Conservation (phyloP, 2,113 vertebrate genomes). For the Chaenogobius annularis region DNA sequence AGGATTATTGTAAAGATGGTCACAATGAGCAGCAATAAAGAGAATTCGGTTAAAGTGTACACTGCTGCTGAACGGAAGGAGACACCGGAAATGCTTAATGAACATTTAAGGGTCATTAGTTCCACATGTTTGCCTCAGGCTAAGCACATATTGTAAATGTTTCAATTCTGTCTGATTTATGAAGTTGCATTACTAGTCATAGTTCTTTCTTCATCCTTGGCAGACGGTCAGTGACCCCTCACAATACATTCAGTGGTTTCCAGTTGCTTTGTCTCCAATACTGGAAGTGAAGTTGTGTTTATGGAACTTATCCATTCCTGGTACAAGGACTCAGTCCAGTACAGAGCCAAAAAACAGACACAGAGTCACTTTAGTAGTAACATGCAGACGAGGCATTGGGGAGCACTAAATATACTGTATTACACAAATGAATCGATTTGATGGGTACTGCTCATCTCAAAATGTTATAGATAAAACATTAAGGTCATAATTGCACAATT, state of each 20-base stretch:
- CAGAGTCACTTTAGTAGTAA: slow-evolving; percentile 48
- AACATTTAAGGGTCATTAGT: slow-evolving; percentile 13
- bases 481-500: slow-evolving; percentile 34
- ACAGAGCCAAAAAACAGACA: slow-evolving; percentile 55
- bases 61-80: slow-evolving; percentile 10
- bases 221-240: slow-evolving; percentile 43
- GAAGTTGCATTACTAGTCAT: not conserved
- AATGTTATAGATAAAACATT: not conserved
- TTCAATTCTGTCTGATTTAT: not conserved
- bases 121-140: slow-evolving; percentile 18
- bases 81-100: slow-evolving; percentile 13
- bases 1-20: not conserved
- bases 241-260: slow-evolving; percentile 52
- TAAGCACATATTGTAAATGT: not conserved
- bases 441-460: not conserved
- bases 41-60: slow-evolving; percentile 14
- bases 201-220: not conserved
- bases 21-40: slow-evolving; percentile 5
- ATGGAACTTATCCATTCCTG: slow-evolving; percentile 19
- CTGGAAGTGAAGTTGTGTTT: slow-evolving; percentile 59
- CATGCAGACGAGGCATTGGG: not conserved
- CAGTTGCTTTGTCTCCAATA: slow-evolving; percentile 47
- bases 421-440: no score
- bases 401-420: no score
- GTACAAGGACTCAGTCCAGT: slow-evolving; percentile 56